Conservation (phyloP, 2,797 vertebrate genomes). For the Taenioides sp. region DNA sequence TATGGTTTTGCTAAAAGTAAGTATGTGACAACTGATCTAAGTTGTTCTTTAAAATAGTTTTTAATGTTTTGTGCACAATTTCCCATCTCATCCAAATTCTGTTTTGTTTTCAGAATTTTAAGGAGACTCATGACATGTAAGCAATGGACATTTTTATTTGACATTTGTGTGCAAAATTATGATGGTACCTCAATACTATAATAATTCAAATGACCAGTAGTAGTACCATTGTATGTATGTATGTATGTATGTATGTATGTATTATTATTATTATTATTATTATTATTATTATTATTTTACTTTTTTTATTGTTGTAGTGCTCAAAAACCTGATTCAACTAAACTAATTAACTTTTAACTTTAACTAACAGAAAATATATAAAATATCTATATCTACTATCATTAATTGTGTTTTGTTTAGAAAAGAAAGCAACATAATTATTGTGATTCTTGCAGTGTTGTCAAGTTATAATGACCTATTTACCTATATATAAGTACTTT, state of each 20-base stretch:
- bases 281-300: too few species aligned
- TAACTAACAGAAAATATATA: not conserved
- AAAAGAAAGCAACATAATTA: too few species aligned
- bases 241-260: too few species aligned
- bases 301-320: too few species aligned
- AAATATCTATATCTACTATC: too few species aligned
- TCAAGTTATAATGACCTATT: too few species aligned
- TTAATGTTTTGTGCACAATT: not conserved
- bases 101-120: constrained; percentile 68
- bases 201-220: not conserved
- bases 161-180: not conserved
- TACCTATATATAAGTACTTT: too few species aligned
- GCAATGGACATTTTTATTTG: not conserved
- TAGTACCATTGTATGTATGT: too few species aligned
- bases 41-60: not conserved
- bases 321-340: not conserved
- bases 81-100: not conserved
- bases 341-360: not conserved
- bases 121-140: constrained; percentile 67
- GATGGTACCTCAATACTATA: not conserved
- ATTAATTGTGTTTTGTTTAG: too few species aligned
- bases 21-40: not conserved
- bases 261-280: too few species aligned
- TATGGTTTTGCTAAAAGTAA: constrained; percentile 66
- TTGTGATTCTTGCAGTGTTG: too few species aligned